A percentile compares a stretch with the other conserved stretches of the same genome.
Conservation (phyloP, 2,797 vertebrate species). For the Chiloscyllium punctatum region DNA sequence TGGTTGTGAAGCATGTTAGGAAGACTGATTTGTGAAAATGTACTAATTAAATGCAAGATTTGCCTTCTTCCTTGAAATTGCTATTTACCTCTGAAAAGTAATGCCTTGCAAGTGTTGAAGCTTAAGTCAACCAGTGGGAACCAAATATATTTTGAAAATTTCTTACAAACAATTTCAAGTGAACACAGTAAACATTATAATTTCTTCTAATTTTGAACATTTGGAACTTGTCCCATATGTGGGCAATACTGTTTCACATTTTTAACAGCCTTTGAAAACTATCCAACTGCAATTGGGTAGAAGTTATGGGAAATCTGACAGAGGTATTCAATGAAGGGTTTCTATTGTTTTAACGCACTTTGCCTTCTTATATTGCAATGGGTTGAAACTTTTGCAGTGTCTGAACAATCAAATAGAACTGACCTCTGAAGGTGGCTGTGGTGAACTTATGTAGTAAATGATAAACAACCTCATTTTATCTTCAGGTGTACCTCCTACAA, state of each 20-base stretch:
- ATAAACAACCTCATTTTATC: constrained; percentile 97
- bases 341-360: not conserved
- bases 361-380: not conserved
- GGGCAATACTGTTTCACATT: not conserved
- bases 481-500: constrained; percentile 84
- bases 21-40: not conserved
- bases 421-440: constrained; percentile 88
- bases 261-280: not conserved
- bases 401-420: constrained; percentile 17
- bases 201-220: not conserved
- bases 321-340: not conserved
- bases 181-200: not conserved
- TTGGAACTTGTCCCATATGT: not conserved
- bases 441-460: constrained; percentile 87
- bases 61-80: not conserved
- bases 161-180: not conserved
- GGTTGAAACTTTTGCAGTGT: not conserved
- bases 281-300: not conserved
- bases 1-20: not conserved
- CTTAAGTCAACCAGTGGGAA: not conserved
- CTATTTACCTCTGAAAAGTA: not conserved
- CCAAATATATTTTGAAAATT: not conserved
- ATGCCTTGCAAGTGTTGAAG: too few species aligned
- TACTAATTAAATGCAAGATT: not conserved
- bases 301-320: not conserved